Conservation (phyloP, 1,140 invertebrate genomes). For the Saxidomus purpurata region DNA sequence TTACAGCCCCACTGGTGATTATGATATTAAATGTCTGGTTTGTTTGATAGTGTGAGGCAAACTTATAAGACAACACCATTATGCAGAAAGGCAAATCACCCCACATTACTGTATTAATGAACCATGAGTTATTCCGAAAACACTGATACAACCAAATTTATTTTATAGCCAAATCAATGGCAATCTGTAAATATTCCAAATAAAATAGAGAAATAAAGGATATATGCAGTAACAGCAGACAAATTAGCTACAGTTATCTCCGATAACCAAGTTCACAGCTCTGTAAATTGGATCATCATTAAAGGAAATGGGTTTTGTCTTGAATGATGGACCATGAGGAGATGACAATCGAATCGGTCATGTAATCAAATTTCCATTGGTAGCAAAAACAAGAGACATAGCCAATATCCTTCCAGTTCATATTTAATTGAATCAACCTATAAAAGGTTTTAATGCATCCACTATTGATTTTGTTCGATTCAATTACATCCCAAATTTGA, state of each 20-base stretch:
- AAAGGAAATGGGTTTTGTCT: conserved; percentile 14
- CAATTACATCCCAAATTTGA: not conserved
- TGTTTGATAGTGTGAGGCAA: too few relatives aligned
- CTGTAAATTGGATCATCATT: conserved; percentile 23
- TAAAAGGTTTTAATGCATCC: not conserved
- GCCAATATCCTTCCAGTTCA: not conserved
- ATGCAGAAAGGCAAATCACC: too few relatives aligned
- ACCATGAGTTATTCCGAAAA: too few relatives aligned
- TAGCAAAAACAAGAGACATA: not conserved
- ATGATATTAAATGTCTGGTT: too few relatives aligned
- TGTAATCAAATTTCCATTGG: not conserved
- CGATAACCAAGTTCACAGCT: not conserved
- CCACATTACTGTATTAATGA: too few relatives aligned
- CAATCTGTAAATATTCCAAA: not conserved
- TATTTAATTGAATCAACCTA: not conserved
- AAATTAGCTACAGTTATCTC: not conserved
- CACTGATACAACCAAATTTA: too few relatives aligned
- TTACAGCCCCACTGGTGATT: too few relatives aligned
- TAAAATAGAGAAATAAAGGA: not conserved
- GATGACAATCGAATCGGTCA: not conserved
- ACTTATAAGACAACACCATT: too few relatives aligned
- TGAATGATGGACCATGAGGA: not conserved
- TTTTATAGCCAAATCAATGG: not conserved
- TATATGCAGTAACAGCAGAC: not conserved
- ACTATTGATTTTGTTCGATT: not conserved